Evolutionary conservation across 2,888 invertebrate genomes (phyloP).

Genomic region (Trachelus tabidus): DNA sequence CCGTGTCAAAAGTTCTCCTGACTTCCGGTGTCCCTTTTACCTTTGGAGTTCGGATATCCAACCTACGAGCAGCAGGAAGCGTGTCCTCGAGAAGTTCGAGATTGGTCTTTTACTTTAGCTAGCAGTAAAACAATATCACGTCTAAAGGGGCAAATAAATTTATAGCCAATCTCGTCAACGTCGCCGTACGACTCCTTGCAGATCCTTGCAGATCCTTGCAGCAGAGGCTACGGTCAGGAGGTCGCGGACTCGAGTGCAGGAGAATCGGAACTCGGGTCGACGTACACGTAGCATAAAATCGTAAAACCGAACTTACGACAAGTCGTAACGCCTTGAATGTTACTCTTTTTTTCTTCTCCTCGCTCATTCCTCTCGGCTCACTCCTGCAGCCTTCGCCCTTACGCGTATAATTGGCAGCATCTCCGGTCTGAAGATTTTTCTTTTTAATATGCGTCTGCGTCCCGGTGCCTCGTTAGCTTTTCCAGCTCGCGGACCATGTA

Average conservation of each 20-base stretch:
- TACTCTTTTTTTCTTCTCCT: conserved; percentile 13
- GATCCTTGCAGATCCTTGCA: conserved; percentile 31
- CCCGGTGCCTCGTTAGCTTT: too few relatives aligned
- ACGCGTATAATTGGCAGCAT: too few relatives aligned
- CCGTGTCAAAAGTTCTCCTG: too few relatives aligned
- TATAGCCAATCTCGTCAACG: conserved; percentile 60
- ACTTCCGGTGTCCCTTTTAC: too few relatives aligned
- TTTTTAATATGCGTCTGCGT: too few relatives aligned
- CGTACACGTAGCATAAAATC: conserved; percentile 60
- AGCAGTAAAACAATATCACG: conserved; percentile 58
- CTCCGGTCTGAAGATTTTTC: too few relatives aligned
- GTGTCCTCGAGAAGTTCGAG: conserved; percentile 14
- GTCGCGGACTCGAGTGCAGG: conserved; percentile 21
- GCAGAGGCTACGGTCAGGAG: neutral
- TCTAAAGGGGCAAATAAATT: conserved; percentile 57
- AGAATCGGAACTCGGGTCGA: conserved; percentile 41
- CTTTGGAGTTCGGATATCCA: too few relatives aligned
- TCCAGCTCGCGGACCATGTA: too few relatives aligned
- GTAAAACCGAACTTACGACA: conserved; percentile 60
- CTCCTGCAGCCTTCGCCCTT: too few relatives aligned
- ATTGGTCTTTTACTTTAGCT: conserved; percentile 46
- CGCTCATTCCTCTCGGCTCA: neutral
- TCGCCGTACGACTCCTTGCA: conserved; percentile 33
- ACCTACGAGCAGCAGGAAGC: too few relatives aligned
- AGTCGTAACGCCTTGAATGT: conserved; percentile 46